A percentile compares a stretch with the other conserved stretches of the same genome.
Evolutionary conservation across 2,888 invertebrate species (phyloP).

Genomic region (Troglohyphantes excavatus): DNA sequence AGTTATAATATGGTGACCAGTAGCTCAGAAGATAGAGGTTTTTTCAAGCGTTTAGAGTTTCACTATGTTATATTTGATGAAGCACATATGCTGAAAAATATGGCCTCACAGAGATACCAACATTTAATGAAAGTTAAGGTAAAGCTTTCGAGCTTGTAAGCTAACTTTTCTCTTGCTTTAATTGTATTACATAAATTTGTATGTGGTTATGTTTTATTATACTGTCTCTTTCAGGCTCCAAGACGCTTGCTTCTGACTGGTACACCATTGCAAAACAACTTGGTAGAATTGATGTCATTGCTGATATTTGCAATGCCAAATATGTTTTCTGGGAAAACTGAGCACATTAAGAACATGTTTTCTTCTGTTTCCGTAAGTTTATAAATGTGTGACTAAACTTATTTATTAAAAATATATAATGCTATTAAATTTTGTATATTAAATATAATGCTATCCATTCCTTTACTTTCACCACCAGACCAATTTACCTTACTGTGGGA

Average conservation of each 20-base stretch:
- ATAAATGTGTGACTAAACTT: too few species aligned
- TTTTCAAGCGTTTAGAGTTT: conserved; percentile 91
- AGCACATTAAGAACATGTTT: conserved; percentile 93
- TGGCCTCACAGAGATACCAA: conserved; percentile 95
- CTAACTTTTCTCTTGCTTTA: too few species aligned
- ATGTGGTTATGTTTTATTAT: conserved; percentile 14
- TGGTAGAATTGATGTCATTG: conserved; percentile 96
- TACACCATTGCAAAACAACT: conserved; percentile 97
- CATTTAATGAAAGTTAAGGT: conserved; percentile 93
- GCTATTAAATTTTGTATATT: too few species aligned
- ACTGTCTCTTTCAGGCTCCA: conserved; percentile 86
- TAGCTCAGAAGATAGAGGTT: conserved; percentile 93
- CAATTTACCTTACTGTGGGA: too few species aligned
- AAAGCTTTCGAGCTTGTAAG: conserved; percentile 66
- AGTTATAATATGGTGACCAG: conserved; percentile 90
- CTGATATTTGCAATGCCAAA: conserved; percentile 98
- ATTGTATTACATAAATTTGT: background rate
- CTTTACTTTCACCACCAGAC: too few species aligned
- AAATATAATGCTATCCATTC: too few species aligned
- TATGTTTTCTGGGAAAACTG: conserved; percentile 93
- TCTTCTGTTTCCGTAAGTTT: conserved; percentile 81
- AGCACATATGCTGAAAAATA: conserved; percentile 99
- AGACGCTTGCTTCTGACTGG: conserved; percentile 95
- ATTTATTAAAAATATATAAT: too few species aligned
- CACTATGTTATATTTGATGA: conserved; percentile 98